Evolutionary conservation across 2,113 vertebrate genomes (phyloP).

Genomic region (Engystomops pustulosus): DNA sequence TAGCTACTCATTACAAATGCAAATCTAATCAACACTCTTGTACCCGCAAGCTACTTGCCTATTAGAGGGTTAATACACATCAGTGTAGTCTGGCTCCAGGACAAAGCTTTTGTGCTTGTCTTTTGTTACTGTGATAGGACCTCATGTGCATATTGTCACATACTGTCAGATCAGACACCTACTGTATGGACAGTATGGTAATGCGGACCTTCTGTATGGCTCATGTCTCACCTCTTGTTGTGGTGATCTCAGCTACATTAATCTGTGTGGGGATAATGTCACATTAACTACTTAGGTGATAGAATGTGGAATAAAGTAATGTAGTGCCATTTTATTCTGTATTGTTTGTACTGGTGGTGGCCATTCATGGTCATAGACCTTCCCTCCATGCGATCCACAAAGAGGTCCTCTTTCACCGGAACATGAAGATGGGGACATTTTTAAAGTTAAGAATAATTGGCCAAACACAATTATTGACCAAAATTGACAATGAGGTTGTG

Average conservation of each 20-base stretch:
- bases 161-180: too few species aligned
- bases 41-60: not conserved
- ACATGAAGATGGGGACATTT: too few species aligned
- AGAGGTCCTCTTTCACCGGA: too few species aligned
- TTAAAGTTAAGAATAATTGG: too few species aligned
- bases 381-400: too few species aligned
- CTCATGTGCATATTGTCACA: too few species aligned
- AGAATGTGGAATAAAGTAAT: not conserved
- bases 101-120: too few species aligned
- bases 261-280: not conserved
- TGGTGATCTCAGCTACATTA: not conserved
- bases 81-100: slow-evolving; percentile 5
- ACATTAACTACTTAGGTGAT: not conserved
- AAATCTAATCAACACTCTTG: slow-evolving; percentile 48
- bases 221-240: not conserved
- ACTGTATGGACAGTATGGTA: not conserved
- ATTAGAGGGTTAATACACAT: slow-evolving; percentile 38
- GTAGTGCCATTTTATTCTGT: too few species aligned
- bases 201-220: not conserved
- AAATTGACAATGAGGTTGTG: too few species aligned
- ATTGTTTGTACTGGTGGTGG: too few species aligned
- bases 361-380: too few species aligned
- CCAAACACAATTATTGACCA: too few species aligned
- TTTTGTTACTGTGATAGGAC: not conserved
- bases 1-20: slow-evolving; percentile 23